Evolutionary conservation across 92 coral and sea anemone species (phyloP), one percentile per base, ranked within the genome.

Genomic region (Phymanthus crucifer): DNA sequence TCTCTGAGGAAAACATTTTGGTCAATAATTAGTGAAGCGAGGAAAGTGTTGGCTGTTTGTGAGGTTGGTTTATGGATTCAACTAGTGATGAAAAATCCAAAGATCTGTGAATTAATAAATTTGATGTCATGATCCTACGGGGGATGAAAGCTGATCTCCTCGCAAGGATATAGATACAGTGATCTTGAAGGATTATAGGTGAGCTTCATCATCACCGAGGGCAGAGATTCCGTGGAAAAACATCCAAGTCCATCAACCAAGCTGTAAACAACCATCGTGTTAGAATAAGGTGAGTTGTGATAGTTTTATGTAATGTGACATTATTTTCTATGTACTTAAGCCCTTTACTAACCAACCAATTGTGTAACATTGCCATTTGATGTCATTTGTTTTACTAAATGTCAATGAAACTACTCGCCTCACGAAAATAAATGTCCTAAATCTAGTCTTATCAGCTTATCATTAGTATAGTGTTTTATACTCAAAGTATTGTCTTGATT

Each of bases 321-420:
- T 24, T 32, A 26, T 8, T 61, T 38, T 52, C 65, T 57, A 65
- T 19, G 81, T 65, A 77, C 56, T 34, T 77, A 64, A 77, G 72
- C 81, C 72, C 38, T 61, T 61, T 31, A 61, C 54, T 35, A 66
- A 47, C 32, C 31, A 48, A 37, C 21, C 54, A 38, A 77, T 61
- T 61, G 70, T 64, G 50, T 35, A 77, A 77, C n/a, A 35, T 12
- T 40, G 61, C 40, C 68, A 37, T 64, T n/a, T 77, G 21, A 29
- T 23, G 72, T 48, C 81, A 36, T 61, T 61, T 27, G 14, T 26
- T 27, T 13, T 61, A 24, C 33, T 7, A 27, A 8, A 61, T 61
- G 32, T 21, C 68, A 61, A 9, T 29, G 34, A 61, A 61, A 27
- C 17, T 4, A 16, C 13, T 61, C 68, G 34, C 34, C 5, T 27